phyloP scores from a whole-genome alignment of 2,797 vertebrate genomes.

The Cheracebus regulus region DNA sequence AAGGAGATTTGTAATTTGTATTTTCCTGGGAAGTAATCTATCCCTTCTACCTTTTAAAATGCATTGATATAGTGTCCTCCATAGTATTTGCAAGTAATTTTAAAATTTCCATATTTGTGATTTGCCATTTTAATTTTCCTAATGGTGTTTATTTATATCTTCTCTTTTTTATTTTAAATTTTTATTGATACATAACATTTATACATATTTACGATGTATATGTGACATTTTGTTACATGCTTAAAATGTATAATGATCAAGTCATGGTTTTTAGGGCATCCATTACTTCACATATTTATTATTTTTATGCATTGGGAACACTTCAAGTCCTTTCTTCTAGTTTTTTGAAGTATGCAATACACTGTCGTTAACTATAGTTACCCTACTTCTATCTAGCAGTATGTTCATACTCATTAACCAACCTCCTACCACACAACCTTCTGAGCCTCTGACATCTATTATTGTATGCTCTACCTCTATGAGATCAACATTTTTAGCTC shows the following conservation, averaged over 20 bases:
- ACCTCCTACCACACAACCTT: background rate
- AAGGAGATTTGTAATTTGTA: background rate
- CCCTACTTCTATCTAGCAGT: background rate
- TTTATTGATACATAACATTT: background rate
- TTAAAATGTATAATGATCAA: background rate
- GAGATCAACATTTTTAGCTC: background rate
- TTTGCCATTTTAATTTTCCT: background rate
- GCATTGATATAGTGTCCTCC: background rate
- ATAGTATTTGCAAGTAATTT: background rate
- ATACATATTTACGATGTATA: background rate
- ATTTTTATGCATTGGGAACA: background rate
- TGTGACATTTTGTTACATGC: background rate
- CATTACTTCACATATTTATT: background rate
- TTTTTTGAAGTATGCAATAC: background rate
- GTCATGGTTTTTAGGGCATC: background rate
- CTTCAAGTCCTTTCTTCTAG: background rate
- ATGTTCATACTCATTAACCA: background rate
- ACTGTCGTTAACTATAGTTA: background rate
- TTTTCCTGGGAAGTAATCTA: background rate
- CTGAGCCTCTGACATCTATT: background rate
- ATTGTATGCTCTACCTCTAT: background rate
- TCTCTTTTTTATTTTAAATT: background rate
- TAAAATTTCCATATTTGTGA: background rate
- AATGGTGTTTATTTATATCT: background rate
- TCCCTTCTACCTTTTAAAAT: background rate